Evolutionary conservation across 2,113 vertebrate genomes (phyloP), one percentile per base, ranked within the genome.

Genomic region (Lepus timidus): DNA sequence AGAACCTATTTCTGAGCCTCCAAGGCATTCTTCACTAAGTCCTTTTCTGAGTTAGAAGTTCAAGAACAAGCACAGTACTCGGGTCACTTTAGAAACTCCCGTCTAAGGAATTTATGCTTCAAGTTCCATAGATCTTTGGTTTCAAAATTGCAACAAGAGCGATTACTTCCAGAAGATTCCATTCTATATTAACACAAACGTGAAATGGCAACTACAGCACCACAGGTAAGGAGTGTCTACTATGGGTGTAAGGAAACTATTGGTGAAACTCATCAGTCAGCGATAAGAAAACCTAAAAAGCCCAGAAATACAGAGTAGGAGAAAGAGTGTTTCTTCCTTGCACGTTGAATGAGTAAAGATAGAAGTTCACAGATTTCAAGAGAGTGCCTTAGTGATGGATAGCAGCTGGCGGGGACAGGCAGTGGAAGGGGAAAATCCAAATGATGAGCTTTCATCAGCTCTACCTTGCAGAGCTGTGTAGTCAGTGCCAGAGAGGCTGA

Each of bases 311-410:
- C 89, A 89, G 76, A 44, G 70, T 52, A 76, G 3, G 1, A 73
- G 89, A 86, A 70, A 58, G 62, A 91, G 71, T 44, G 49, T 70
- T 14, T 19, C 58, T 96, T 95, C 85, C 83, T 76, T 89, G 44
- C 49, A 95, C 22, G 5, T 10, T 78, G 78, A 96, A 90, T 82
- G 33, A 89, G 33, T 95, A 96, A 95, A 84, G 36, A 87, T 71
- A 96, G 6, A 25, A 22, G 95, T 91, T 62, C 89, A 68, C 89
- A 90, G 73, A 70, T 55, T 80, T 70, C 33, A 55, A 33, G 44
- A 61, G 36, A 93, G 36, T 29, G 58, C 73, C 85, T 44, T 39
- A 55, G 65, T 31, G 58, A 91, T 13, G 64, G 82, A 16, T 23
- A 25, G 36, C 61, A n/a, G 17, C 29, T 33, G 31, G 10, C 74